Evolutionary conservation across 2,888 invertebrate species (phyloP).

Genomic region (Xylota segnis): DNA sequence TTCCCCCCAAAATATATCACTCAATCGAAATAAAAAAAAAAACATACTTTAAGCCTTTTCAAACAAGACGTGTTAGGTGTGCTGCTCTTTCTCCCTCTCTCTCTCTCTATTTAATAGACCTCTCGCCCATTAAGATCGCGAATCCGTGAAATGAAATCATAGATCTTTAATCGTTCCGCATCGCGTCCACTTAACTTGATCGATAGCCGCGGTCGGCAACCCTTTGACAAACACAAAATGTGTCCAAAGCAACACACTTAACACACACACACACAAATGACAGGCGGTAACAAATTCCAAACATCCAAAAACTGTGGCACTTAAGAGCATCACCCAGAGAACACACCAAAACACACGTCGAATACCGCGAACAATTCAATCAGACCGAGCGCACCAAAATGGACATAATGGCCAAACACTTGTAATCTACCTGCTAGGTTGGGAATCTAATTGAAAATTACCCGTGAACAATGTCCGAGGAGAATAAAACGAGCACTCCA

Average conservation of each 20-base stretch:
- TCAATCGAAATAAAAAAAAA: slow-evolving; percentile 13
- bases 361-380: slow-evolving; percentile 72
- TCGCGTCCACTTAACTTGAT: slow-evolving; percentile 74
- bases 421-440: slow-evolving; percentile 72
- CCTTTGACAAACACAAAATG: slow-evolving; percentile 67
- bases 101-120: slow-evolving; percentile 21
- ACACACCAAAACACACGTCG: slow-evolving; percentile 61
- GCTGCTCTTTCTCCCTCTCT: slow-evolving; percentile 29
- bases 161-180: slow-evolving; percentile 62
- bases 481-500: slow-evolving; percentile 38
- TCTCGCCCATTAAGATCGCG: slow-evolving; percentile 55
- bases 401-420: slow-evolving; percentile 69
- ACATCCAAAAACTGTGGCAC: slow-evolving; percentile 57
- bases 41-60: slow-evolving; percentile 3
- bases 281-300: slow-evolving; percentile 55
- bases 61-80: slow-evolving; percentile 36
- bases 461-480: slow-evolving; percentile 67
- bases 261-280: not conserved
- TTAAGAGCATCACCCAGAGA: slow-evolving; percentile 64
- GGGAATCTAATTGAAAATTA: slow-evolving; percentile 75
- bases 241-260: slow-evolving; percentile 66
- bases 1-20: slow-evolving; percentile 1
- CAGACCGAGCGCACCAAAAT: slow-evolving; percentile 54
- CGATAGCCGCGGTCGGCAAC: slow-evolving; percentile 71
- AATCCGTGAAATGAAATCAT: slow-evolving; percentile 54